Evolutionary conservation across 2,797 vertebrate species (phyloP).

Genomic region (Chanos chanos): DNA sequence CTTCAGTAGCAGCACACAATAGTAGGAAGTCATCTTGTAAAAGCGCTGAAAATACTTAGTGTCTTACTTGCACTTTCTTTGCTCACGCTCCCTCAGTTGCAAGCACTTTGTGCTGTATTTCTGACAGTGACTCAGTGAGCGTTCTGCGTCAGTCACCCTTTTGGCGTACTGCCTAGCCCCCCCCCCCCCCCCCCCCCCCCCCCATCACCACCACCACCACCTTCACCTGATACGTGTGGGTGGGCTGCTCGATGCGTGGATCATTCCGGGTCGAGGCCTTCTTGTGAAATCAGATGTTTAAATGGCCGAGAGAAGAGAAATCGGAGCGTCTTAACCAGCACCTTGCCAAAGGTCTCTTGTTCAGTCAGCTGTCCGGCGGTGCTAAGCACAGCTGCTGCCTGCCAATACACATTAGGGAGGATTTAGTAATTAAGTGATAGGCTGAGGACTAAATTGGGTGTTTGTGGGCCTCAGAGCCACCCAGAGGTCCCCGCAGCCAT

Average conservation of each 20-base stretch:
- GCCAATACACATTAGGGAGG: constrained; percentile 79
- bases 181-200: constrained; percentile 12
- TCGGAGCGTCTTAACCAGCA: constrained; percentile 64
- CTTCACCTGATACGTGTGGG: constrained; percentile 33
- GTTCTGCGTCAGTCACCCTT: constrained; percentile 30
- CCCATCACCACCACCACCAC: constrained; percentile 27
- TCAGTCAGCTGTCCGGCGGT: constrained; percentile 61
- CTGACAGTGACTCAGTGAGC: constrained; percentile 22
- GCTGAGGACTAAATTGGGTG: constrained; percentile 82
- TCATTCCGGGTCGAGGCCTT: constrained; percentile 58
- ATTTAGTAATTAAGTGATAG: constrained; percentile 85
- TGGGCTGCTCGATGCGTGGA: constrained; percentile 52
- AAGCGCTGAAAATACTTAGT: background rate
- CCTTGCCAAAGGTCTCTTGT: constrained; percentile 74
- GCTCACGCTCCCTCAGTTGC: background rate
- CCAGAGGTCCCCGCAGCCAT: constrained; percentile 73
- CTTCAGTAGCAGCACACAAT: background rate
- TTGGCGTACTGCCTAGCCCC: background rate
- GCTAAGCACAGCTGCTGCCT: constrained; percentile 62
- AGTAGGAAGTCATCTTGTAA: background rate
- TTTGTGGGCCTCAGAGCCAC: constrained; percentile 74
- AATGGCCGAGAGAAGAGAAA: constrained; percentile 54
- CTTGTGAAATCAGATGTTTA: constrained; percentile 69
- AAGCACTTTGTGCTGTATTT: constrained; percentile 3
- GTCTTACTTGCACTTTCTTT: background rate